Base-by-base conservation (phyloP, 2,888 invertebrate species). In the Phyllotreta striolata region DNA sequence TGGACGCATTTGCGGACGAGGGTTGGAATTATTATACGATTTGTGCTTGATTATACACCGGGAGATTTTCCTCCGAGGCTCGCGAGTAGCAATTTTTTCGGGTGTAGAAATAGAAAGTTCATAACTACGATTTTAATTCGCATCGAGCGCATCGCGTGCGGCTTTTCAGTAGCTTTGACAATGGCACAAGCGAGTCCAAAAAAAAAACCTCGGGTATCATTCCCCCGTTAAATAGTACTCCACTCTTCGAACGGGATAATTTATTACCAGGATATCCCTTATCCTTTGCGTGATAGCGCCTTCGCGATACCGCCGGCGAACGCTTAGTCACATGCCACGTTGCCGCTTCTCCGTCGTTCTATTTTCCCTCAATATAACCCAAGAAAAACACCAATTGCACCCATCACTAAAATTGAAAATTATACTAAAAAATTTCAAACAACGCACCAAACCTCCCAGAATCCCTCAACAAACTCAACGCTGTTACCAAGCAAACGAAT, bases 181-280 rank as follows among this genome's bases (percentile, higher is more conserved):
- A 77, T 77, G 73, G 69, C 68, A 76, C 75, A 76, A 78, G 77
- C 76, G 76, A 77, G 77, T 75, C 54, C 61, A 69, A 71, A 74
- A 69, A 71, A 74, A 74, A 24, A 24, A 24, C 24, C 24, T 24
- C 70, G 73, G 72, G 73, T 74, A 66, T 66, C 66, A 67, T 64
- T 71, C 70, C 66, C 69, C 70, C 55, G 62, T 60, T 24, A 49
- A 57, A 63, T 55, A 52, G 55, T 62, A 69, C 66, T 69, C 49
- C 58, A 66, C 63, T 70, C 65, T 47, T 47, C 63, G 61, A 70
- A 70, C 76, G 73, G 75, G 73, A 76, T 78, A 78, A 79, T 79
- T 78, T 79, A 79, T 79, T 75, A 73, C 74, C 76, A 77, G 78
- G 78, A 78, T 78, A 78, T 78, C 77, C 76, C 75, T 74, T 77